Conservation (phyloP, 2,113 vertebrate genomes). For the Stegastes partitus region DNA sequence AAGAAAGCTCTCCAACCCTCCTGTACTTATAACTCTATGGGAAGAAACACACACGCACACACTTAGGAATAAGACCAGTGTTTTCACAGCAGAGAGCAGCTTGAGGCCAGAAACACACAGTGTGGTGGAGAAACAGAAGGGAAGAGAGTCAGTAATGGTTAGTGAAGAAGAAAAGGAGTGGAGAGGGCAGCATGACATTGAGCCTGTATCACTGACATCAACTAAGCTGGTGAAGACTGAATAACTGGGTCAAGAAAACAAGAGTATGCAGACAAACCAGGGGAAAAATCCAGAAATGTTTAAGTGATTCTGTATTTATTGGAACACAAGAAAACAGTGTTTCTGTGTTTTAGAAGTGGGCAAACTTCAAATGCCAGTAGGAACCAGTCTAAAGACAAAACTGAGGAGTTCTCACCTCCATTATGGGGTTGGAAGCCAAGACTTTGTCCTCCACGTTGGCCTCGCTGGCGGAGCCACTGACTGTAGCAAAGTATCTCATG, state of each 20-base stretch:
- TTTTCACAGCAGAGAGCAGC: conserved; percentile 42
- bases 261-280: not conserved
- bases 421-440: conserved; percentile 98
- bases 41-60: conserved; percentile 33
- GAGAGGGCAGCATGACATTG: not conserved
- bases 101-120: conserved; percentile 6
- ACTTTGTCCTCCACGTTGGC: conserved; percentile 97
- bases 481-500: conserved; percentile 98
- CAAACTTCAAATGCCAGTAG: not conserved
- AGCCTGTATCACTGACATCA: not conserved
- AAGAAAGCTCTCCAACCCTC: conserved; percentile 31
- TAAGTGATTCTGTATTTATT: no score
- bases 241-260: not conserved
- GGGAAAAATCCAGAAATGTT: not conserved
- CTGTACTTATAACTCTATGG: conserved; percentile 16
- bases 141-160: conserved; percentile 6
- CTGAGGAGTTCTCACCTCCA: conserved; percentile 91
- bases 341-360: not conserved
- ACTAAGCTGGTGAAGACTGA: not conserved
- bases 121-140: conserved; percentile 16
- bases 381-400: no score
- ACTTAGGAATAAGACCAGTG: conserved; percentile 11
- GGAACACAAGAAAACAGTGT: no score
- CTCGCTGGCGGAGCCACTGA: conserved; percentile 96
- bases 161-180: not conserved